phyloP scores from a whole-genome alignment of 2,797 vertebrate genomes.

The Trachops cirrhosus region DNA sequence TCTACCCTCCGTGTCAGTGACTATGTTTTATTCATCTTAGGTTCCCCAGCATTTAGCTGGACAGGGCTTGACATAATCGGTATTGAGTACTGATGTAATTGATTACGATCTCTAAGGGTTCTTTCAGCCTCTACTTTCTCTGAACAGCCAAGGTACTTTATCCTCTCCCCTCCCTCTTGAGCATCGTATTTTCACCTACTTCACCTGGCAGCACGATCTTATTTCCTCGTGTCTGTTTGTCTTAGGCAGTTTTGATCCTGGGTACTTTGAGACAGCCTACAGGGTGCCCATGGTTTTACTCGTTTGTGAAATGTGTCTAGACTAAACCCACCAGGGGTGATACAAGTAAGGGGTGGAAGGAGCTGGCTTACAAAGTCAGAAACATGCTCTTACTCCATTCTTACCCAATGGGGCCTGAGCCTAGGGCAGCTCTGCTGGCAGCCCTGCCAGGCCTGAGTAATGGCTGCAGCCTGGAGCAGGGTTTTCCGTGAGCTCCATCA shows the following conservation, averaged over 20 bases:
- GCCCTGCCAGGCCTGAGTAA: slow-evolving; percentile 69
- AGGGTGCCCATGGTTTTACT: not conserved
- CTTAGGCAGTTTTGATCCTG: not conserved
- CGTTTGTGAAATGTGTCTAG: not conserved
- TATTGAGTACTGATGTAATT: not conserved
- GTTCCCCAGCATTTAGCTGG: slow-evolving; percentile 22
- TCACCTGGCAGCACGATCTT: not conserved
- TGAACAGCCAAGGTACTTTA: not conserved
- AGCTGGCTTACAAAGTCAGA: slow-evolving; percentile 8
- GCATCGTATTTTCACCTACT: not conserved
- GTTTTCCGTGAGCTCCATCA: slow-evolving; percentile 41
- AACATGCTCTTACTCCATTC: not conserved
- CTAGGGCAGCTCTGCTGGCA: slow-evolving; percentile 15
- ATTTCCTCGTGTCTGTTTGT: slow-evolving; percentile 6
- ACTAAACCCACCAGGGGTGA: not conserved
- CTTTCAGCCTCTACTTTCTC: slow-evolving; percentile 10
- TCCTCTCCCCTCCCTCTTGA: not conserved
- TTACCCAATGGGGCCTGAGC: not conserved
- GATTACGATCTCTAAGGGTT: not conserved
- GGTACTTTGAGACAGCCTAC: not conserved
- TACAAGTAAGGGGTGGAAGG: not conserved
- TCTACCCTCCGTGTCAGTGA: not conserved
- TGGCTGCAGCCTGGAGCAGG: slow-evolving; percentile 59
- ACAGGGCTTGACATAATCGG: not conserved
- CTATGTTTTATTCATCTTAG: slow-evolving; percentile 2